Evolutionary conservation across 2,888 invertebrate species (phyloP), one percentile per base, ranked within the genome.

Genomic region (Lycocerus yunnanus): DNA sequence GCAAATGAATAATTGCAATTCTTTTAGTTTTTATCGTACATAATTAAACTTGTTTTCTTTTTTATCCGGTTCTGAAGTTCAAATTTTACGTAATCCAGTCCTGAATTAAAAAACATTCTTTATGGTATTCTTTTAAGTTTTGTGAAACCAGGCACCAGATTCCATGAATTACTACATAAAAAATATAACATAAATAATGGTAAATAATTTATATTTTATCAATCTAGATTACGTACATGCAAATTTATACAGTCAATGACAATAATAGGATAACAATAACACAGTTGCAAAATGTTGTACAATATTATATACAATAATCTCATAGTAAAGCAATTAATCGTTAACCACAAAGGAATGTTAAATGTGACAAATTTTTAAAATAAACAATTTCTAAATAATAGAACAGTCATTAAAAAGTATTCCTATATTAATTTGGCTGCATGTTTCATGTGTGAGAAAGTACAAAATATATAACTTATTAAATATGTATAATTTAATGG

Each of bases 171-270:
- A n/a, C n/a, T n/a, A n/a, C n/a, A n/a, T n/a, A n/a, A 27, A 13
- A 27, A 0, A 2, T 27, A 27, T 27, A 11, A 13, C 13, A 13
- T 13, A 27, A 27, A 27, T 13, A 43, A 66, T 16, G 66, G 73
- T 24, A 59, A 67, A 73, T 43, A 63, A 60, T 59, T 15, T 60
- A 61, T 61, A 43, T 43, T 43, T n/a, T 43, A n/a, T 43, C 43
- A 43, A 43, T n/a, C 43, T 43, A 43, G 43, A 43, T 43, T 43
- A 43, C 43, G 43, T 43, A 43, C 43, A 43, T 43, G 43, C 43
- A 43, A 43, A 43, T 43, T 43, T 43, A 43, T 43, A 43, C 43
- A 43, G 43, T 43, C 43, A 43, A n/a, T 43, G 43, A 43, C 43
- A 43, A 43, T 43, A 43, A 43, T 43, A 43, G 43, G 43, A 43